A percentile compares a stretch with the other conserved stretches of the same genome.
phyloP scores from a whole-genome alignment of 2,797 vertebrate genomes.

The Acanthis flammea region DNA sequence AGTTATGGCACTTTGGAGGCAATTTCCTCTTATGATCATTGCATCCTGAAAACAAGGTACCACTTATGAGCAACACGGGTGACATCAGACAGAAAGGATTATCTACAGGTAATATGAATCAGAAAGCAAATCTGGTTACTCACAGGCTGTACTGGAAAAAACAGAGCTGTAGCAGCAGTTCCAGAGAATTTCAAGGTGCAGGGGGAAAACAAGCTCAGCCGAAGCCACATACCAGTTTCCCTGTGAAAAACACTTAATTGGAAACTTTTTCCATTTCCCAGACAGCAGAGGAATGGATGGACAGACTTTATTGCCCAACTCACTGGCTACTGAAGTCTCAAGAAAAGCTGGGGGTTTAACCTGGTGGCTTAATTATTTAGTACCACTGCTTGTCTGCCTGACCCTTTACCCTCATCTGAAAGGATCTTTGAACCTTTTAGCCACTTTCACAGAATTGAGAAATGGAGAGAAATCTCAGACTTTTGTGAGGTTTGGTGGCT shows the following conservation, averaged over 20 bases:
- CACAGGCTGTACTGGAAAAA: neutral
- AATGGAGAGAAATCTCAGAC: neutral
- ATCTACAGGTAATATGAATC: neutral
- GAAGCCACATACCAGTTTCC: neutral
- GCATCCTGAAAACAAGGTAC: neutral
- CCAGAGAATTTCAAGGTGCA: neutral
- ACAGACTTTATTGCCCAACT: neutral
- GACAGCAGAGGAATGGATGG: neutral
- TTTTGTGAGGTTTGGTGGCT: neutral
- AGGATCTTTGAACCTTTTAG: neutral
- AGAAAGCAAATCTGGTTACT: neutral
- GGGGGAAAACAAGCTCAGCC: neutral
- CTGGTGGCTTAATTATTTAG: neutral
- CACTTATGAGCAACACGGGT: rapidly evolving
- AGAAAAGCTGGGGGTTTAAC: neutral
- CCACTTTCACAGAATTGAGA: neutral
- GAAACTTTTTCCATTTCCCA: neutral
- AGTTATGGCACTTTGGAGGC: neutral
- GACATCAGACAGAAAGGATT: neutral
- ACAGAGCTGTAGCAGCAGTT: neutral
- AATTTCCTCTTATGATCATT: neutral
- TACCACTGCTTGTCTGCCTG: neutral
- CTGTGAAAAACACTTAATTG: neutral
- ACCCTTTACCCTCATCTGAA: neutral
- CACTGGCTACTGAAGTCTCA: neutral